Conservation (phyloP, 2,113 vertebrate species). For the Macroglossus sobrinus region DNA sequence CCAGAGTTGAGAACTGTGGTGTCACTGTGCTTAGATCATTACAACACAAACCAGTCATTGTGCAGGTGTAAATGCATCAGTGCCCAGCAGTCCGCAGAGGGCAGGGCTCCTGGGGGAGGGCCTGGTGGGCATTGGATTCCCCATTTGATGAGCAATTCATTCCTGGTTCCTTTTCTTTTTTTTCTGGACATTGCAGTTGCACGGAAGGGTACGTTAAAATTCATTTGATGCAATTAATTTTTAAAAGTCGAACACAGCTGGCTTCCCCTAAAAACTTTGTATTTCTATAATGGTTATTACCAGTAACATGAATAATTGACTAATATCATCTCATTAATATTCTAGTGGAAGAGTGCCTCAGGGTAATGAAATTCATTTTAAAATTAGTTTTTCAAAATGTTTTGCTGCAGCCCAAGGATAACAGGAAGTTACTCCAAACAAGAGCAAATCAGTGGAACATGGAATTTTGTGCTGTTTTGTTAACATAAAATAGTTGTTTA, state of each 20-base stretch:
- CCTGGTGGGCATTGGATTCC: neutral
- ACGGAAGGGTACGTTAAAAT: slow-evolving; percentile 46
- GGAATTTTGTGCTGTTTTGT: slow-evolving; percentile 25
- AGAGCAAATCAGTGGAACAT: neutral
- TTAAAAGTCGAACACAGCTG: slow-evolving; percentile 49
- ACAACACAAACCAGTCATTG: neutral
- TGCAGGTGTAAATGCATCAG: neutral
- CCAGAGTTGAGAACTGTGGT: neutral
- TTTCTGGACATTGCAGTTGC: neutral
- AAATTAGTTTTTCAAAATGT: slow-evolving; percentile 39
- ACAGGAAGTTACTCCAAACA: neutral
- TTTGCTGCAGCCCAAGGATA: neutral
- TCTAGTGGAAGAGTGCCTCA: slow-evolving; percentile 52
- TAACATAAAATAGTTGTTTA: neutral
- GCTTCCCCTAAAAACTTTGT: slow-evolving; percentile 48
- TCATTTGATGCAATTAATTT: slow-evolving; percentile 31
- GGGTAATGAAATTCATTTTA: slow-evolving; percentile 61
- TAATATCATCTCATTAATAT: slow-evolving; percentile 62
- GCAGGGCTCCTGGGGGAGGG: neutral
- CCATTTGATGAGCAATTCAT: neutral
- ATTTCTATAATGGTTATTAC: slow-evolving; percentile 62
- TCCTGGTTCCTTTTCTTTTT: neutral
- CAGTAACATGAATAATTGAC: slow-evolving; percentile 63
- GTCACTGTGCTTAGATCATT: neutral
- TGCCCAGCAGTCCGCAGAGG: neutral